Evolutionary conservation across 2,113 vertebrate species (phyloP).

Genomic region (Bubo blakistoni): DNA sequence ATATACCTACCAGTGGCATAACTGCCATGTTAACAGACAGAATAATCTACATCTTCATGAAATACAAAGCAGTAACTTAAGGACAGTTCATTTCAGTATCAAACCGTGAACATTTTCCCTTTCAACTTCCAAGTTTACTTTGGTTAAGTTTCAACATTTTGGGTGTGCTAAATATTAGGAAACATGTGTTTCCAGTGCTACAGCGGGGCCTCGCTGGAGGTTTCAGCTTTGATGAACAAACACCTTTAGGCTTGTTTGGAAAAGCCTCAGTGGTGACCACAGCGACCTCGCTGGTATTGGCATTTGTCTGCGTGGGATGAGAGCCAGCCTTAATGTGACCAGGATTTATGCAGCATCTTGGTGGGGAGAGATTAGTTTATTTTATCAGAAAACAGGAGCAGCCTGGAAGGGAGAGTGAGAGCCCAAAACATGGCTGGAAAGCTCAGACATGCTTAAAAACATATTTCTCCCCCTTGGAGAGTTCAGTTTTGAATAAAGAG

Average conservation of each 20-base stretch:
- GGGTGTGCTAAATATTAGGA: background rate
- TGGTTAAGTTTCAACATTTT: background rate
- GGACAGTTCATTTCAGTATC: background rate
- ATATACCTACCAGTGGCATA: background rate
- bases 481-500: background rate
- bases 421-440: background rate
- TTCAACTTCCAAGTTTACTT: background rate
- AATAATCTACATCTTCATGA: background rate
- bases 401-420: background rate
- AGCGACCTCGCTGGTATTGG: background rate
- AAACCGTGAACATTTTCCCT: background rate
- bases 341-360: background rate
- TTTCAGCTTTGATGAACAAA: slow-evolving; percentile 24
- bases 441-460: background rate
- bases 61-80: background rate
- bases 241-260: slow-evolving; percentile 16
- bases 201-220: background rate
- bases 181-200: background rate
- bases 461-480: background rate
- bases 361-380: background rate
- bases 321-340: background rate
- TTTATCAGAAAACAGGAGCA: background rate
- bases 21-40: background rate
- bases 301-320: background rate
- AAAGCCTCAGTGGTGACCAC: background rate